Conservation (phyloP, 1,140 invertebrate species). For the Drosophila novamexicana region DNA sequence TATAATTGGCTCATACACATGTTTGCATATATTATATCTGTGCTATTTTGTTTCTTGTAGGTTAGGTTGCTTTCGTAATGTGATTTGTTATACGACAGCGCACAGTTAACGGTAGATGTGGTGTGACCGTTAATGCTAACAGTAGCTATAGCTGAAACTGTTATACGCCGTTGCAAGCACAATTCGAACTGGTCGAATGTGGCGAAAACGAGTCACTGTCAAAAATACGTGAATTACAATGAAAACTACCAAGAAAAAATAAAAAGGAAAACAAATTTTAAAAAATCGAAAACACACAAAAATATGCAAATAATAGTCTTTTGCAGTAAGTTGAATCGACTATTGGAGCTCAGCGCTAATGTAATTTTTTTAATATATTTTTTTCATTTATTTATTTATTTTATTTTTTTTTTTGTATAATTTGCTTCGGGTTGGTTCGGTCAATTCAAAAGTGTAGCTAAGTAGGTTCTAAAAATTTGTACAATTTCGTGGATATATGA, state of each 20-base stretch:
- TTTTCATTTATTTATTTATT: not conserved
- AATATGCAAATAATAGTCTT: constrained; percentile 19
- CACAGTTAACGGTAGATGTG: not conserved
- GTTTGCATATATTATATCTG: constrained; percentile 33
- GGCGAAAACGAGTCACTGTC: not conserved
- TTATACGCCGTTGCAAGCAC: constrained; percentile 5
- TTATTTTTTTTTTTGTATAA: not conserved
- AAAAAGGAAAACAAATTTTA: not conserved
- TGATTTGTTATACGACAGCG: not conserved
- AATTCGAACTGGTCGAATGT: not conserved
- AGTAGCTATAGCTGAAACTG: constrained; percentile 10
- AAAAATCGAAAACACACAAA: not conserved
- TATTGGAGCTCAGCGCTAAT: constrained; percentile 33
- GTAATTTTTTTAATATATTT: not conserved
- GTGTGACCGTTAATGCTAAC: not conserved
- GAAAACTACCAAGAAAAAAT: constrained; percentile 13
- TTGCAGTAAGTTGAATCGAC: constrained; percentile 28
- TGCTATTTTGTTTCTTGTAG: constrained; percentile 13
- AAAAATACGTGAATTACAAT: constrained; percentile 1
- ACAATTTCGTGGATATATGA: constrained; percentile 26
- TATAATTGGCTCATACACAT: no score
- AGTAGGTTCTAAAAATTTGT: constrained; percentile 34
- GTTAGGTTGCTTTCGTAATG: constrained; percentile 38
- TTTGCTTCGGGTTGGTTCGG: constrained; percentile 22
- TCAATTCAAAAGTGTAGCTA: constrained; percentile 20